Evolutionary conservation across 1,140 invertebrate species (phyloP).

Genomic region (Drosophila lacertosa): DNA sequence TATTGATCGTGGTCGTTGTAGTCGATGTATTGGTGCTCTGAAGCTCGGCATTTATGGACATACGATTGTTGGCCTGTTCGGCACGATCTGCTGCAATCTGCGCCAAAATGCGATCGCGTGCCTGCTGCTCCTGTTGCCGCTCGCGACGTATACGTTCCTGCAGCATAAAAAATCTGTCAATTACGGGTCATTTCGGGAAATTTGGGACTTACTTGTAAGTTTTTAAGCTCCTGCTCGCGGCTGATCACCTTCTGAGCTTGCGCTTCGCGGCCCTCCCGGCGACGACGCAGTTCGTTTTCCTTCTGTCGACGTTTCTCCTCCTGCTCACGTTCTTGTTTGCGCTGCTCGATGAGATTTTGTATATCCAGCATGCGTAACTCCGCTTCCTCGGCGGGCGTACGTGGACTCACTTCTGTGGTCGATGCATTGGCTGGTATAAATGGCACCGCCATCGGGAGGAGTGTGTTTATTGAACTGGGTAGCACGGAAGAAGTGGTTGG

Average conservation of each 20-base stretch:
- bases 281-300: constrained; percentile 88
- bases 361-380: constrained; percentile 25
- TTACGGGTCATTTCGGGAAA: too few species aligned
- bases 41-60: not conserved
- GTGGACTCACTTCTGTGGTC: not conserved
- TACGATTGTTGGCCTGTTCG: constrained; percentile 64
- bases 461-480: constrained; percentile 8
- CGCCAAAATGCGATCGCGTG: constrained; percentile 87
- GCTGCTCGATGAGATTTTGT: constrained; percentile 32
- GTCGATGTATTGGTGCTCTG: constrained; percentile 83
- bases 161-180: not conserved
- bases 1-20: not conserved
- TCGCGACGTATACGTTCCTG: constrained; percentile 84
- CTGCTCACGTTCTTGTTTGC: constrained; percentile 31
- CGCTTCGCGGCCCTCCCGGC: constrained; percentile 89
- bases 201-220: constrained; percentile 85
- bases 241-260: constrained; percentile 89
- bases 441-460: not conserved
- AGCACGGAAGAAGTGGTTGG: constrained; percentile 6
- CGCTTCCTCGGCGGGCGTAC: not conserved
- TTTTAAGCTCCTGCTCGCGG: constrained; percentile 90
- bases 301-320: constrained; percentile 48
- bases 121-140: constrained; percentile 87
- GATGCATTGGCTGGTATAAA: not conserved
- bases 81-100: constrained; percentile 90